These are phyloP conservation scores for Campoplex nolae DNA, from an alignment of 2,888 invertebrate genomes.

Conservation along the genomic window DNA sequence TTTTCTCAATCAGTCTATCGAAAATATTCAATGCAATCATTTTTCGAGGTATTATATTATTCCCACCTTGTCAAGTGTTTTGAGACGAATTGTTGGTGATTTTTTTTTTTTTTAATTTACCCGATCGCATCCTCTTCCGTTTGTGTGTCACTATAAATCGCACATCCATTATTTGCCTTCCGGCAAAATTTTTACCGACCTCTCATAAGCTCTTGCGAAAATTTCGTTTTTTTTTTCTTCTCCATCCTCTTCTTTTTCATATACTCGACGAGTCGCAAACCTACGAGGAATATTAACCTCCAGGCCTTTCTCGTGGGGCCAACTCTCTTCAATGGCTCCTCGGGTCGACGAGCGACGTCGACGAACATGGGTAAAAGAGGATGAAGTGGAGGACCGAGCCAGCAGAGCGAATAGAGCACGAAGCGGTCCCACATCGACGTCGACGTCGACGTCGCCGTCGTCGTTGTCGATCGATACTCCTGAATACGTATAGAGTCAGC, in stretches of 20 bases:
- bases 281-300: conserved; percentile 72
- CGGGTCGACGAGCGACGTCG: conserved; percentile 67
- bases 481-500: conserved; percentile 50
- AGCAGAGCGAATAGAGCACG: conserved; percentile 58
- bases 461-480: conserved; percentile 70
- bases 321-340: conserved; percentile 68
- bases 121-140: conserved; percentile 48
- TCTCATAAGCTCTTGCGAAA: conserved; percentile 51
- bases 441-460: conserved; percentile 31
- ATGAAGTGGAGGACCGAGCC: conserved; percentile 51
- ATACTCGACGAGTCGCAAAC: conserved; percentile 69
- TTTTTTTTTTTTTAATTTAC: conserved; percentile 3
- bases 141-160: conserved; percentile 47
- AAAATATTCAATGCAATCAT: not conserved
- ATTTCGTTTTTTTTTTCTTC: not conserved
- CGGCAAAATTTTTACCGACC: conserved; percentile 42
- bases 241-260: not conserved
- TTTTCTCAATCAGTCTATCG: not conserved
- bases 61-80: not conserved
- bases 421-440: conserved; percentile 56
- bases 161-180: conserved; percentile 43
- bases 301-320: conserved; percentile 67
- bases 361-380: conserved; percentile 50
- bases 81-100: not conserved
- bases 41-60: not conserved